These are phyloP conservation scores for Acronicta leporina DNA, from an alignment of 2,888 invertebrate genomes.

Conservation along the genomic window DNA sequence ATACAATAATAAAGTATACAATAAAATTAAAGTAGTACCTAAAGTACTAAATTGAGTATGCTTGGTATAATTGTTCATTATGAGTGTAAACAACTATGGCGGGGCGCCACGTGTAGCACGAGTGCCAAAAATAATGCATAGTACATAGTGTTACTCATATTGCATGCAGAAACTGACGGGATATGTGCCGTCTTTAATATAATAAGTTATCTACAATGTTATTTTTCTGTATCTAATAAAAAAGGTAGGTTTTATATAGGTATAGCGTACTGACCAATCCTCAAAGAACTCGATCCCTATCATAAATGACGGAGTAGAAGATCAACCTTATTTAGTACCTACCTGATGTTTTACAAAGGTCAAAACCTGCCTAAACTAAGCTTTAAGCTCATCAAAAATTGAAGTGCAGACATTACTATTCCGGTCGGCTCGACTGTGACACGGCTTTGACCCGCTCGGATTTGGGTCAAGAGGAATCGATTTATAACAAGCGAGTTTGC, in stretches of 20 bases:
- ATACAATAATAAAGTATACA: no score
- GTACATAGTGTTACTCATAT: neutral
- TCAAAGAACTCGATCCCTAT: neutral
- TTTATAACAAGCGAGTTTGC: conserved; percentile 62
- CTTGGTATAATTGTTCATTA: conserved; percentile 18
- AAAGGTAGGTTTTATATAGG: no score
- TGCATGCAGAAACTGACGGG: neutral
- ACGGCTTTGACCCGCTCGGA: conserved; percentile 81
- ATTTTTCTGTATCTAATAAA: no score
- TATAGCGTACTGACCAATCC: no score
- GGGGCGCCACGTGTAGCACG: conserved; percentile 21
- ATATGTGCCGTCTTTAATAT: no score
- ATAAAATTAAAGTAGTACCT: no score
- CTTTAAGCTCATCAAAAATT: conserved; percentile 37
- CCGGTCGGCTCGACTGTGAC: conserved; percentile 66
- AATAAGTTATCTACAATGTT: no score
- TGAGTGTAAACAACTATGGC: conserved; percentile 24
- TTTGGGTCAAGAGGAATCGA: conserved; percentile 86
- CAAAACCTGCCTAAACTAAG: neutral
- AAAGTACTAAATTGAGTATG: neutral
- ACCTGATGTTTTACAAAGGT: no score
- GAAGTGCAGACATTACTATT: conserved; percentile 60
- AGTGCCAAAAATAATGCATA: conserved; percentile 27
- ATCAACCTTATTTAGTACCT: no score
- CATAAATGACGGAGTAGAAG: neutral